phyloP scores from a whole-genome alignment of 2,888 invertebrate species.

The Leptinotarsa juncta region DNA sequence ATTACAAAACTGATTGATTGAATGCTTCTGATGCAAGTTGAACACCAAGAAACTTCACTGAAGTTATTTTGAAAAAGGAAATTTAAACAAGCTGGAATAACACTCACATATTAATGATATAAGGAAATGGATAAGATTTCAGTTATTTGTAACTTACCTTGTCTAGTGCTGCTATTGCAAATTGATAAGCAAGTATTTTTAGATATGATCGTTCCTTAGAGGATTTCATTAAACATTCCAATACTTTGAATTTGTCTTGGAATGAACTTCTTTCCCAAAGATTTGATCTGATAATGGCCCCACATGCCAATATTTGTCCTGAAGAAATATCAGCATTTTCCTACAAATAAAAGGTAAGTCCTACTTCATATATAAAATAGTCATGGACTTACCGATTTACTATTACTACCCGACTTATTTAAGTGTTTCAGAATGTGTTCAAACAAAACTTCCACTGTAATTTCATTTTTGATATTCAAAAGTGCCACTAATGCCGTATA shows the following conservation, averaged over 20 bases:
- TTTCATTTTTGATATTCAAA: slow-evolving; percentile 67
- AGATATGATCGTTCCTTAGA: slow-evolving; percentile 74
- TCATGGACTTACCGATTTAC: slow-evolving; percentile 73
- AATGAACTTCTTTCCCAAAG: slow-evolving; percentile 67
- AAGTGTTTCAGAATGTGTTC: slow-evolving; percentile 74
- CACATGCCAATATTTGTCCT: slow-evolving; percentile 78
- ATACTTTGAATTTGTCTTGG: slow-evolving; percentile 68
- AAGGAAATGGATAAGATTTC: not conserved
- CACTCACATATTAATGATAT: not conserved
- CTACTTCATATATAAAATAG: too few relatives aligned
- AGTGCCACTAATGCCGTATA: slow-evolving; percentile 76
- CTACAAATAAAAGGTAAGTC: slow-evolving; percentile 63
- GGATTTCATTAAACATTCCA: slow-evolving; percentile 67
- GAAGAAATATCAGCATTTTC: slow-evolving; percentile 80
- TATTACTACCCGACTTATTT: slow-evolving; percentile 71
- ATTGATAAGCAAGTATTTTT: slow-evolving; percentile 70
- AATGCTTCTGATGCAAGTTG: too few relatives aligned
- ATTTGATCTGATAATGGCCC: slow-evolving; percentile 76
- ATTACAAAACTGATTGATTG: too few relatives aligned
- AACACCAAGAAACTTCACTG: too few relatives aligned
- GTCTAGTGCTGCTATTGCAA: slow-evolving; percentile 72
- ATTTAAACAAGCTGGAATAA: not conserved
- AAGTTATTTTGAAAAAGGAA: too few relatives aligned
- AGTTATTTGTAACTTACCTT: slow-evolving; percentile 61
- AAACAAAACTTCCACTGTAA: slow-evolving; percentile 69